Evolutionary conservation across 2,797 vertebrate genomes (phyloP).

Genomic region (Argyrosomus regius): DNA sequence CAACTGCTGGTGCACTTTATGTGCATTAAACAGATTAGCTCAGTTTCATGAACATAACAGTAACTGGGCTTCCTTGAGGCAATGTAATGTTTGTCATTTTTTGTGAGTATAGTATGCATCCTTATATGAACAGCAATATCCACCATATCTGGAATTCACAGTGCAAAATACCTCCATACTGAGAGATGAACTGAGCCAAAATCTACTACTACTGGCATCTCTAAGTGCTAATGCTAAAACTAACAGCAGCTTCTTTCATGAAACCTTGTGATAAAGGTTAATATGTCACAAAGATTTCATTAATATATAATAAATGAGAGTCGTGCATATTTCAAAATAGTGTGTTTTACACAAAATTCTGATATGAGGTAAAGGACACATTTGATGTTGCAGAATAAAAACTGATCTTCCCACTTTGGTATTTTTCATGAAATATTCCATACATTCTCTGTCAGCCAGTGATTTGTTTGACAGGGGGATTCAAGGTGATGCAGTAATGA

Average conservation of each 20-base stretch:
- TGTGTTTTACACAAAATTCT: slow-evolving; percentile 35
- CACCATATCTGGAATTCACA: not conserved
- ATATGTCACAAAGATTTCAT: slow-evolving; percentile 12
- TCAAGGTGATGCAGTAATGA: slow-evolving; percentile 60
- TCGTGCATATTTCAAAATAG: slow-evolving; percentile 36
- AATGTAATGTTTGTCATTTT: not conserved
- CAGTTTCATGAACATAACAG: slow-evolving; percentile 1
- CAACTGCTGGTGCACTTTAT: slow-evolving; percentile 3
- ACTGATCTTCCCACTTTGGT: slow-evolving; percentile 56
- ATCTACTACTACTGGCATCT: not conserved
- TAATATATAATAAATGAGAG: slow-evolving; percentile 15
- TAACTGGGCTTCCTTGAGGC: not conserved
- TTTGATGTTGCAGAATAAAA: slow-evolving; percentile 47
- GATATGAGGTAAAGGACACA: slow-evolving; percentile 53
- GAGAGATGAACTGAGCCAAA: not conserved
- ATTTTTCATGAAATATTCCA: slow-evolving; percentile 57
- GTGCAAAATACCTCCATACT: not conserved
- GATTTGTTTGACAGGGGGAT: slow-evolving; percentile 64
- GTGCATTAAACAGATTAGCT: slow-evolving; percentile 4
- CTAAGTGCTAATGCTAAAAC: not conserved
- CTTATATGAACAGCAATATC: not conserved
- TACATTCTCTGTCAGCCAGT: slow-evolving; percentile 33
- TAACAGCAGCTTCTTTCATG: slow-evolving; percentile 1
- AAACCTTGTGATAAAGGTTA: slow-evolving; percentile 4
- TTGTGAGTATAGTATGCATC: not conserved